Evolutionary conservation across 1,140 invertebrate genomes (phyloP).

Genomic region (Chionoecetes opilio): DNA sequence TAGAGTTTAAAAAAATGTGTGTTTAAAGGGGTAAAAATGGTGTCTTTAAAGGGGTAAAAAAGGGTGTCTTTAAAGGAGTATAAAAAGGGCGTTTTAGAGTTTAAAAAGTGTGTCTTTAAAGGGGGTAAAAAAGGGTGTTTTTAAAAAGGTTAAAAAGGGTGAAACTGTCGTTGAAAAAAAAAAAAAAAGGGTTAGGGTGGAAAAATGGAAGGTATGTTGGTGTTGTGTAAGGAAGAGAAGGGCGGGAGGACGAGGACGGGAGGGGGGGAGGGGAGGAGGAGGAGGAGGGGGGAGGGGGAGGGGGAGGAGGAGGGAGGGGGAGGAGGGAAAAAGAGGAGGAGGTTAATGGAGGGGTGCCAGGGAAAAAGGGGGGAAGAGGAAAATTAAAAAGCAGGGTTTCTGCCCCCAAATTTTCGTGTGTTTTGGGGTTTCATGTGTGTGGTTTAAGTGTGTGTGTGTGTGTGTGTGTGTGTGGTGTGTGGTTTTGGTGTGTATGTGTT

Average conservation of each 20-base stretch:
- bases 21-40: no score
- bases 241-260: neutral
- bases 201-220: neutral
- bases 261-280: neutral
- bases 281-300: neutral
- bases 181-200: no score
- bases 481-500: conserved; percentile 14
- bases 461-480: conserved; percentile 6
- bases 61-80: no score
- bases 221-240: neutral
- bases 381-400: neutral
- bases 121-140: no score
- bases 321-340: neutral
- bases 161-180: no score
- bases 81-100: no score
- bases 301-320: neutral
- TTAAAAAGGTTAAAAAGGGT: no score
- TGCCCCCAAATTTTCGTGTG: neutral
- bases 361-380: neutral
- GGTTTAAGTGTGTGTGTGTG: conserved; percentile 40
- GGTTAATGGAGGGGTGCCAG: neutral
- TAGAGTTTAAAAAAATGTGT: no score
- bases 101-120: no score
- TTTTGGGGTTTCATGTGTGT: neutral
- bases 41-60: no score